Conservation (phyloP, 2,797 vertebrate genomes). For the Pipistrellus nathusii region DNA sequence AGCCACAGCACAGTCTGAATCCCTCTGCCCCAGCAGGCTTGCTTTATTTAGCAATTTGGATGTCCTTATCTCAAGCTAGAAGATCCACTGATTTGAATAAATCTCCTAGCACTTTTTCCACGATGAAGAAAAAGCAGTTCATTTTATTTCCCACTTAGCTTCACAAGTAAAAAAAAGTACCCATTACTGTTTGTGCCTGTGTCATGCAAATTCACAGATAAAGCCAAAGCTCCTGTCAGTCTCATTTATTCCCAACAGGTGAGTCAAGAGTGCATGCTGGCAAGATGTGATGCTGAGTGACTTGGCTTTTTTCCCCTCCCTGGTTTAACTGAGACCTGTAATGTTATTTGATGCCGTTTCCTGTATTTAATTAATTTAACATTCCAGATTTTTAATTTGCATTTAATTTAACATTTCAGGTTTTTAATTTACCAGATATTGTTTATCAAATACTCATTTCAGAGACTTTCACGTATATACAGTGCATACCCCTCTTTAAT, state of each 20-base stretch:
- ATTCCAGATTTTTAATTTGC: slow-evolving; percentile 91
- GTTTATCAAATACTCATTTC: slow-evolving; percentile 91
- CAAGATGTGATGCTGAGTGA: slow-evolving; percentile 78
- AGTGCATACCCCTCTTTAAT: slow-evolving; percentile 87
- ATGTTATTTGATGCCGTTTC: slow-evolving; percentile 86
- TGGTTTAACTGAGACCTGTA: slow-evolving; percentile 85
- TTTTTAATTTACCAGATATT: slow-evolving; percentile 91
- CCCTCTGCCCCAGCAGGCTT: not conserved
- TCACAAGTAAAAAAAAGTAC: not conserved
- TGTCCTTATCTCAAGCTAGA: not conserved
- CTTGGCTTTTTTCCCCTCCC: slow-evolving; percentile 74
- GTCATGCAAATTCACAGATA: slow-evolving; percentile 44
- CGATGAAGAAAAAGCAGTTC: not conserved
- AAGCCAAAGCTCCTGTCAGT: slow-evolving; percentile 39
- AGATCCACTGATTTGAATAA: not conserved
- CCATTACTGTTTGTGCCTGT: not conserved
- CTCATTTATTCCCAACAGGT: slow-evolving; percentile 74
- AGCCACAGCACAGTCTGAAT: not conserved
- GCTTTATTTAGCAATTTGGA: not conserved
- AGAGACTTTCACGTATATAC: slow-evolving; percentile 85
- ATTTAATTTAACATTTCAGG: slow-evolving; percentile 90
- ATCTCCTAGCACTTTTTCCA: not conserved
- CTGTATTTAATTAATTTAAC: slow-evolving; percentile 89
- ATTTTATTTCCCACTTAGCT: not conserved
- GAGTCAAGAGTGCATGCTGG: slow-evolving; percentile 56